phyloP scores from a whole-genome alignment of 2,888 invertebrate genomes.

The Epinotia ramella region DNA sequence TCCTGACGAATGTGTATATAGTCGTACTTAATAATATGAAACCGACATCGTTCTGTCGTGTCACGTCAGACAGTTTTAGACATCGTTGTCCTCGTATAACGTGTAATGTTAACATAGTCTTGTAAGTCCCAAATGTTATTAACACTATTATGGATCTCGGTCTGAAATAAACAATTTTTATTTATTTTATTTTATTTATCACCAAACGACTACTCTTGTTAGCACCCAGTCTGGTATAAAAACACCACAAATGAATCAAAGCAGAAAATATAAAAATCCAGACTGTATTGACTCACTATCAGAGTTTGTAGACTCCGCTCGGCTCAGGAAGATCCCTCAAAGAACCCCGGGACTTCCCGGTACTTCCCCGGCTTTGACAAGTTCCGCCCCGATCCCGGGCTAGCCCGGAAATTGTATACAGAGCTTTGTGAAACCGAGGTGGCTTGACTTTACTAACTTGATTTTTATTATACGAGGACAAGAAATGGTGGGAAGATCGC shows the following conservation, averaged over 20 bases:
- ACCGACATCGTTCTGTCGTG: no score
- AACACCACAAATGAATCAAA: not conserved
- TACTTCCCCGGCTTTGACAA: constrained; percentile 16
- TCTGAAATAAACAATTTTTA: no score
- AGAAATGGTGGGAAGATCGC: no score
- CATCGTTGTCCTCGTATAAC: no score
- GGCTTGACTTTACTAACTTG: not conserved
- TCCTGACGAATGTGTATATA: no score
- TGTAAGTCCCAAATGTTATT: no score
- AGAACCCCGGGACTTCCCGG: not conserved
- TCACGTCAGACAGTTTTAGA: no score
- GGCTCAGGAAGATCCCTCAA: constrained; percentile 23
- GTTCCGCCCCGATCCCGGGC: constrained; percentile 16
- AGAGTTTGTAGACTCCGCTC: not conserved
- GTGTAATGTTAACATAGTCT: no score
- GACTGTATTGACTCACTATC: constrained; percentile 3
- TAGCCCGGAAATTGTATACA: constrained; percentile 18
- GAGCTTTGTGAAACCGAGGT: constrained; percentile 17
- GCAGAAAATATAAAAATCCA: not conserved
- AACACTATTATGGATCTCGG: no score
- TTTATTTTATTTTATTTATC: no score
- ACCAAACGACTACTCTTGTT: not conserved
- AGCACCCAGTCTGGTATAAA: not conserved
- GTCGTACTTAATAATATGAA: no score
- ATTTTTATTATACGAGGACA: not conserved